Evolutionary conservation across 2,797 vertebrate species (phyloP).

Genomic region (Tokudaia muenninki): DNA sequence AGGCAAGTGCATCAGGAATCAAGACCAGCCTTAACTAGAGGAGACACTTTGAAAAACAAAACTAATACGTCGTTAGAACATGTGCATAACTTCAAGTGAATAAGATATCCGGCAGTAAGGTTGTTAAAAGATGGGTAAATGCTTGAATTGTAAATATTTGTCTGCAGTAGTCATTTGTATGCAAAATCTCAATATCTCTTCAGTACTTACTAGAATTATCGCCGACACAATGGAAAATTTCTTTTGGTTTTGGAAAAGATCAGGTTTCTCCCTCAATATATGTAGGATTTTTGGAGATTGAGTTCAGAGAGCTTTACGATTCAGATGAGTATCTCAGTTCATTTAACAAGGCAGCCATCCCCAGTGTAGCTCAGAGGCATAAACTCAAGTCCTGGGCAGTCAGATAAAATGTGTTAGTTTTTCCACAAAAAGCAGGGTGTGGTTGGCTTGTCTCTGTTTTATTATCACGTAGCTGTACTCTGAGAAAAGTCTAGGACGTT

Average conservation of each 20-base stretch:
- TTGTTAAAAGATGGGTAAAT: conserved; percentile 13
- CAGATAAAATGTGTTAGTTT: neutral
- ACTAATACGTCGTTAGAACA: neutral
- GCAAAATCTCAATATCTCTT: conserved; percentile 5
- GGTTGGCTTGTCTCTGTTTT: neutral
- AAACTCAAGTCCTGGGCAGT: neutral
- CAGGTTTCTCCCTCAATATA: neutral
- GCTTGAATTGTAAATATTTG: conserved; percentile 36
- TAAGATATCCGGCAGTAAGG: conserved; percentile 12
- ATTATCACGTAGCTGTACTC: neutral
- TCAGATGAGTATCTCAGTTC: neutral
- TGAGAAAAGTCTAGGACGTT: neutral
- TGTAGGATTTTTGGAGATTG: neutral
- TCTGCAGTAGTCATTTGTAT: conserved; percentile 36
- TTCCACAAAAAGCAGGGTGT: neutral
- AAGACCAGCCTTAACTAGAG: neutral
- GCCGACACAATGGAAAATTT: conserved; percentile 50
- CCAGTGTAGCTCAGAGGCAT: neutral
- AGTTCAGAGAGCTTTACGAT: conserved; percentile 13
- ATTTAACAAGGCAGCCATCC: too few relatives aligned
- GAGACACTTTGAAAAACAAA: neutral
- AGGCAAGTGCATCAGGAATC: neutral
- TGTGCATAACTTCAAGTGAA: conserved; percentile 7
- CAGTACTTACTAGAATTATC: neutral
- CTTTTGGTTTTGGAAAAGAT: conserved; percentile 36